phyloP scores from a whole-genome alignment of 2,113 vertebrate genomes.

The Muscicapa adusta region DNA sequence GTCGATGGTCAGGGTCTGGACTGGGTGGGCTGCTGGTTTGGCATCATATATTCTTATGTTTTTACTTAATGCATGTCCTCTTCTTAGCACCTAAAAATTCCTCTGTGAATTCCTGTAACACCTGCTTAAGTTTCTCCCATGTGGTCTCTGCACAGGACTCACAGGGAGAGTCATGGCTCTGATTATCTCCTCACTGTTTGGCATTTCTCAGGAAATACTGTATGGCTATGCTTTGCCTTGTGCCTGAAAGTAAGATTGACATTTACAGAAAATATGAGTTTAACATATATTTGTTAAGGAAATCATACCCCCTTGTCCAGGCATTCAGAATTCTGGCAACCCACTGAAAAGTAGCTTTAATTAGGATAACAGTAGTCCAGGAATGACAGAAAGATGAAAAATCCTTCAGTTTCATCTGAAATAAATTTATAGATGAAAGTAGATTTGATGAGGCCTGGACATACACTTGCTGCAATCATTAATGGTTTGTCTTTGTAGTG shows the following conservation, averaged over 20 bases:
- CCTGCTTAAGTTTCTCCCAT: background rate
- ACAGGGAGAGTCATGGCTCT: background rate
- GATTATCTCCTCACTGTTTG: background rate
- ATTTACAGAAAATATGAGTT: background rate
- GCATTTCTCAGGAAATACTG: background rate
- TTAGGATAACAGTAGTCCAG: background rate
- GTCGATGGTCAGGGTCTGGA: fast-evolving
- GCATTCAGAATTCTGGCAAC: background rate
- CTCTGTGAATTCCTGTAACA: background rate
- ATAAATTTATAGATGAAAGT: background rate
- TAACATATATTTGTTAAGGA: background rate
- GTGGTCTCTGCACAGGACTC: background rate
- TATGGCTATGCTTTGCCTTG: background rate
- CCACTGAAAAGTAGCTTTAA: background rate
- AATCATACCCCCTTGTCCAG: background rate
- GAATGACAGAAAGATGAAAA: background rate
- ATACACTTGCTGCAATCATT: background rate
- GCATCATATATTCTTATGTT: background rate
- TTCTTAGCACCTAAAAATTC: background rate
- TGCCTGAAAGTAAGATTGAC: background rate
- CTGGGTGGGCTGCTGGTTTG: background rate
- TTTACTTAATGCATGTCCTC: background rate
- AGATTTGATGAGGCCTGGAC: background rate
- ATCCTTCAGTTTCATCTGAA: background rate
- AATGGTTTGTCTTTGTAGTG: background rate